Base-by-base conservation (phyloP, 2,113 vertebrate genomes). In the Myotis lucifugus region DNA sequence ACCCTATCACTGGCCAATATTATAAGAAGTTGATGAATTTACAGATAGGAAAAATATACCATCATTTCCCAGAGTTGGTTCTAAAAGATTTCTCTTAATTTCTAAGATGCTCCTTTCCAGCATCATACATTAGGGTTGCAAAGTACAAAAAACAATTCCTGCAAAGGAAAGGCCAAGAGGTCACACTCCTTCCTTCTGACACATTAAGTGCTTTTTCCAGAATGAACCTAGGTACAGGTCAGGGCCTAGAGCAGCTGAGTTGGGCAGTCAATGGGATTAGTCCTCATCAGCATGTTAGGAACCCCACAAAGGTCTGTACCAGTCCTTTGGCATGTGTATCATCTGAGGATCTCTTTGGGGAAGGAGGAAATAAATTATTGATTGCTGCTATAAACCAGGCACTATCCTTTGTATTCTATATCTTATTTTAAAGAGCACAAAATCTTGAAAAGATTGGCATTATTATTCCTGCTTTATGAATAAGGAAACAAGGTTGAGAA, bases 391-490 rank as follows among this genome's bases (percentile, higher is more conserved):
- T 64, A 25, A 72, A 67, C 32, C 25, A 85, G 27, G 37, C 76
- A 73, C 59, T 40, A 34, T 79, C 21, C n/a, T 74, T 74, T 88
- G 29, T 37, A 46, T 34, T 73, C 42, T 48, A 4, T 2, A 8
- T 59, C 17, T 32, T 67, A 42, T 67, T 37, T 42, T 52, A 88
- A 70, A 76, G 15, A 64, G 11, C 29, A 50, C 13, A 52, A 81
- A 73, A 82, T 50, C n/a, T 82, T 87, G 74, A 61, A 29, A 69
- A 84, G 19, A 37, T n/a, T 73, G 76, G 5, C 50, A 87, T 67
- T 17, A n/a, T 72, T 73, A 54, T n/a, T 29, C 15, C n/a, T 81
- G 72, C 83, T 90, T 95, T 88, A 90, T 69, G 29, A 85, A 88
- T 34, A 23, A 85, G 52, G 29, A 25, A 81, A 50, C 50, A 74